Evolutionary conservation across 1,140 invertebrate genomes (phyloP).

Genomic region (Dendrolimus punctatus): DNA sequence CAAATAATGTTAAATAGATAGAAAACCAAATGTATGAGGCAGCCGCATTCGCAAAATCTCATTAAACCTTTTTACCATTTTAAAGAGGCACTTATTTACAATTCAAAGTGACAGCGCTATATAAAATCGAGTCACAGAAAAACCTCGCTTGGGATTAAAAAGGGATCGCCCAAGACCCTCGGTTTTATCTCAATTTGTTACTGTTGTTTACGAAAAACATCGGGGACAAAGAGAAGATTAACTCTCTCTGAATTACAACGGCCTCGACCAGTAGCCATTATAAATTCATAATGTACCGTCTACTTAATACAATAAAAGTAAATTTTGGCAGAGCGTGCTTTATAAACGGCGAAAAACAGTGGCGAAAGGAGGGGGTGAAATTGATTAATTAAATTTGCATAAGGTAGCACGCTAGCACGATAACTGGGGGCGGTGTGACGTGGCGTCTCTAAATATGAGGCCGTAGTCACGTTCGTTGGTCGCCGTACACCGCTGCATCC

Average conservation of each 20-base stretch:
- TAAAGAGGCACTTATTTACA: conserved; percentile 30
- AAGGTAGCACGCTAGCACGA: conserved; percentile 58
- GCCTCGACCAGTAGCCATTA: conserved; percentile 16
- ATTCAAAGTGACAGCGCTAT: conserved; percentile 24
- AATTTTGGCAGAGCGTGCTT: conserved; percentile 13
- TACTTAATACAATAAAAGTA: conserved; percentile 17
- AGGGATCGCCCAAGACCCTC: conserved; percentile 36
- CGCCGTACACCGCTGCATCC: conserved; percentile 15
- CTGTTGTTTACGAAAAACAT: conserved; percentile 31
- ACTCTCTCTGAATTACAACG: conserved; percentile 24
- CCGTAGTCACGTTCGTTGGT: conserved; percentile 51
- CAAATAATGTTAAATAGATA: neutral
- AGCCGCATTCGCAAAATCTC: conserved; percentile 11
- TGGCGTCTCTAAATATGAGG: conserved; percentile 49
- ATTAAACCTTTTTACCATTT: conserved; percentile 17
- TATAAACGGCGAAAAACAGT: conserved; percentile 25
- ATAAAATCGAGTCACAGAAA: conserved; percentile 26
- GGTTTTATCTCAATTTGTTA: conserved; percentile 53
- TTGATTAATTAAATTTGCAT: conserved; percentile 69
- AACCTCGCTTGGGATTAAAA: conserved; percentile 40
- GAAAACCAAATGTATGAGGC: conserved; percentile 1
- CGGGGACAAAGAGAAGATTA: conserved; percentile 33
- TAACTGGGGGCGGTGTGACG: conserved; percentile 41
- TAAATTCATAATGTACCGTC: conserved; percentile 24
- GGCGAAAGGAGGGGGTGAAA: conserved; percentile 44